A percentile compares a stretch with the other conserved stretches of the same genome.
phyloP scores from a whole-genome alignment of 2,888 invertebrate genomes.

The Mythimna pallens region DNA sequence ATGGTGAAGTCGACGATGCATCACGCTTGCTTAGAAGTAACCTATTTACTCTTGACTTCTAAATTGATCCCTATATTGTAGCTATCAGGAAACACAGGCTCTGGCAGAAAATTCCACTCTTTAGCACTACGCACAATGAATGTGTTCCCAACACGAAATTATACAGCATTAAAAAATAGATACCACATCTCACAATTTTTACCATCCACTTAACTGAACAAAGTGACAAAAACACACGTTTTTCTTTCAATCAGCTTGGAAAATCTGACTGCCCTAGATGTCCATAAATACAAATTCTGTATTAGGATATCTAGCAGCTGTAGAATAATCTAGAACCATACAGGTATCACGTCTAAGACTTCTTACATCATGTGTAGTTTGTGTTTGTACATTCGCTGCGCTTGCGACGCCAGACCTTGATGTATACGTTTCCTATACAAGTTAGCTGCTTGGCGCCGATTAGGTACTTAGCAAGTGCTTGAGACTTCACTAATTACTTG shows the following conservation, averaged over 20 bases:
- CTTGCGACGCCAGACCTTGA: conserved; percentile 71
- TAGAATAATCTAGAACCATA: conserved; percentile 30
- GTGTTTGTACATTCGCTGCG: conserved; percentile 41
- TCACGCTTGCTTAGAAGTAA: no score
- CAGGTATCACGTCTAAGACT: conserved; percentile 28
- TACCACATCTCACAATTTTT: background rate
- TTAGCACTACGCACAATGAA: no score
- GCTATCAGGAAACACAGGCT: no score
- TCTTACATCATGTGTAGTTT: conserved; percentile 32
- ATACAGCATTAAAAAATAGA: no score
- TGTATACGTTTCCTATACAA: conserved; percentile 71
- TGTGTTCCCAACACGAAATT: no score
- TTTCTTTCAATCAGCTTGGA: background rate
- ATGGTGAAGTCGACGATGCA: no score
- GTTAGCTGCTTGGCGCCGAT: conserved; percentile 60
- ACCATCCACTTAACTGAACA: background rate
- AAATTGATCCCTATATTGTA: no score
- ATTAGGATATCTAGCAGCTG: conserved; percentile 10
- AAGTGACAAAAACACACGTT: conserved; percentile 1
- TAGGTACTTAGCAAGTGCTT: conserved; percentile 42
- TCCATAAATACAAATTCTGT: conserved; percentile 1
- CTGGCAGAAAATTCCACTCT: no score
- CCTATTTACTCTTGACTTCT: no score
- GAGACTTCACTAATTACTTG: conserved; percentile 24
- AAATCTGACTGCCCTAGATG: conserved; percentile 14